Base-by-base conservation (phyloP, 2,797 vertebrate genomes). In the Sparidentex hasta region DNA sequence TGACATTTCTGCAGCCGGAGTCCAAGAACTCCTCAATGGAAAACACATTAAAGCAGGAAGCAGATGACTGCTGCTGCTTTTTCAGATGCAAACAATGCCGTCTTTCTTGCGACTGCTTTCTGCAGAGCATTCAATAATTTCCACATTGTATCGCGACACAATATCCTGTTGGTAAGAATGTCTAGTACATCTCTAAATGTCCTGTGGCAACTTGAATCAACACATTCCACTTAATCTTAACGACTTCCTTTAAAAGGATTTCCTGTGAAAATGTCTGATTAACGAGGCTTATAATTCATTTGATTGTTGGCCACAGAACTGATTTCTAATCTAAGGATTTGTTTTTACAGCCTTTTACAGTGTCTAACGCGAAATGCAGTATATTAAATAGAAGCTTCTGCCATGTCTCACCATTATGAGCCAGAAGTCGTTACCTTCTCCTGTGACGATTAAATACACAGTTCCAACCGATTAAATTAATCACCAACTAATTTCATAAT, bases 11-110 rank as follows among this genome's bases (percentile, higher is more conserved):
- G 38, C 33, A 67, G 48, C 16, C 5, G 1, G n/a, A 56, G 18
- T 68, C 43, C 11, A 64, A 41, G 11, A 63, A 68, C 17, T 48
- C 8, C 29, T 44, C 33, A 61, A 27, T 0, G 0, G 47, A 69
- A 27, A 27, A 54, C 47, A 47, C 38, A 55, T 54, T 27, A 29
- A 48, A 44, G 23, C 61, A 62, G 11, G 48, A 62, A 47, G 65
- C 55, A 62, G 23, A 56, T 3, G 52, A 27, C 33, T 13, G 23
- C 0, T 23, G 27, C 14, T 20, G 33, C 23, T 44, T 29, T 43
- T 25, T 23, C 27, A 41, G 2, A 17, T 51, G 11, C 33, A 12
- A 57, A 51, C 48, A 51, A 50, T 8, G 17, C n/a, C 7, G 52
- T 25, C 33, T 38, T 72, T 57, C 50, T 55, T 61, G 12, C 12